phyloP scores from a whole-genome alignment of 1,140 invertebrate genomes.

The Brachionus plicatilis region DNA sequence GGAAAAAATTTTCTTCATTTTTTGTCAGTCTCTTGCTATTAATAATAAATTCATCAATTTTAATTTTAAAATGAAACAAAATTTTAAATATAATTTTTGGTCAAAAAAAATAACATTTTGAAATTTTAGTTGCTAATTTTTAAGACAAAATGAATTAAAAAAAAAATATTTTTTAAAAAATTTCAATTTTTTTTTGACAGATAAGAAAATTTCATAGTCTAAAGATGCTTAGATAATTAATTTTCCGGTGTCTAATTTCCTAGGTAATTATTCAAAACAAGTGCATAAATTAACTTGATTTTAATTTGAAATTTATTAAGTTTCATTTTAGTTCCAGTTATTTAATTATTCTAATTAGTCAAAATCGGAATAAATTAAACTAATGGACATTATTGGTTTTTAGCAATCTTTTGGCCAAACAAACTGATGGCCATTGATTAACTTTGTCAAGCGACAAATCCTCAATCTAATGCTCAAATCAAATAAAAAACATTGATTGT shows the following conservation, averaged over 20 bases:
- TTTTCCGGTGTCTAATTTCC: not conserved
- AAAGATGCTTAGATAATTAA: not conserved
- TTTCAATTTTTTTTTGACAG: not conserved
- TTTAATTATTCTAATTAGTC: not conserved
- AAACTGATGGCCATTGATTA: not conserved
- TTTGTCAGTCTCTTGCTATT: too few relatives aligned
- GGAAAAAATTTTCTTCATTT: too few relatives aligned
- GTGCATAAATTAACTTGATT: not conserved
- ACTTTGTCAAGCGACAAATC: not conserved
- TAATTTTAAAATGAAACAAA: too few relatives aligned
- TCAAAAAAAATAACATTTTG: too few relatives aligned
- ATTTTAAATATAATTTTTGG: too few relatives aligned
- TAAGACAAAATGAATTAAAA: too few relatives aligned
- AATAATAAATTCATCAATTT: too few relatives aligned
- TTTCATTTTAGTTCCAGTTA: slow-evolving; percentile 23
- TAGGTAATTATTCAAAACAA: not conserved
- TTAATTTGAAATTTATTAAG: not conserved
- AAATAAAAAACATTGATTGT: not conserved
- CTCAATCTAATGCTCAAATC: not conserved
- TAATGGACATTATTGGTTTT: not conserved
- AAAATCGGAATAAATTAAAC: not conserved
- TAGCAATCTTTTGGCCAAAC: not conserved
- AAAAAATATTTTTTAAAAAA: too few relatives aligned
- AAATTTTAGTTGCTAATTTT: too few relatives aligned
- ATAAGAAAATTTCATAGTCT: not conserved